Evolutionary conservation across 2,113 vertebrate genomes (phyloP), one percentile per base, ranked within the genome.

Genomic region (Periophthalmodon schlosseri): DNA sequence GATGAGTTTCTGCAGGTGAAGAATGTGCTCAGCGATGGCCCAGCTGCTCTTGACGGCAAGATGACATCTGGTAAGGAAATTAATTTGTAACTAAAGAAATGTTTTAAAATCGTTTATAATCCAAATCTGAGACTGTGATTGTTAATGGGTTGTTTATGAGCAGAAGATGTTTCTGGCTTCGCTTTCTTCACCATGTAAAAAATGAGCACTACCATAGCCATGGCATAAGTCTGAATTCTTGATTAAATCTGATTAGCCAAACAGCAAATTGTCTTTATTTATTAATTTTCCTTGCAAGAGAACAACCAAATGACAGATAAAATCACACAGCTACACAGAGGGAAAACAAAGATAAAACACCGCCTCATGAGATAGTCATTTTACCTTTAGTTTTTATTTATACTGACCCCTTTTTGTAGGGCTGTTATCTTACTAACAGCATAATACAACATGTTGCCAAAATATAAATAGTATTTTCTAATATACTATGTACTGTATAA

Each of bases 1-100:
- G 97, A 99, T 33, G 97, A 99, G 85, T 98, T 99, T 79, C 94
- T 99, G 8, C 97, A 99, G 86, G 96, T 99, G 91, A 99, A 99
- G 79, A 98, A 98, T 12, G 96, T 99, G 65, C 91, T 99, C 28
- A 94, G 95, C 66, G 97, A 99, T 0, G 97, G 97, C 5, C 97
- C 97, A 0, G 97, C 97, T 15, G 96, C 97, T 9, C 95, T 96
- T 0, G 96, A 98, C 80, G 97, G 96, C 76, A 98, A 97, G 89
- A 99, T 99, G 72, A 92, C 95, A 1, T 95, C 97, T 78, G 97
- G 97, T 98, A 79, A 91, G 87, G 33, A 67, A 20, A 49, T 21
- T 16, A 21, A 49, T 0, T 13, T 16, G n/a, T 49, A 23, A 47
- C 66, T 14, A 46, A 24, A 67, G 46, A 13, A 23, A 68, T 34